Conservation (phyloP, 1,140 invertebrate genomes). For the Drosophila triauraria region DNA sequence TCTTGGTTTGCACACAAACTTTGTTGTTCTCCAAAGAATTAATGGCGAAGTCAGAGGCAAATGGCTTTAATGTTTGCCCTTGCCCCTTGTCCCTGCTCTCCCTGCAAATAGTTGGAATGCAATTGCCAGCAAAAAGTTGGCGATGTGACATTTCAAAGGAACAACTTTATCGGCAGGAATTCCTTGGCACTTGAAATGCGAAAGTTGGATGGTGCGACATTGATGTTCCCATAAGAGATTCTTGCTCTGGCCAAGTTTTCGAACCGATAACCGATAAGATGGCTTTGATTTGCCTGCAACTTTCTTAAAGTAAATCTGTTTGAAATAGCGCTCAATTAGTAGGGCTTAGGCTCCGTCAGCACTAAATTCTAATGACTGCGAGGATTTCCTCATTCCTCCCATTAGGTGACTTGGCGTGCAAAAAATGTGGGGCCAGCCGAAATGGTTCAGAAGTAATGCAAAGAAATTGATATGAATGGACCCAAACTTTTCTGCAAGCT, state of each 20-base stretch:
- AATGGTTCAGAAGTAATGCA: conserved; percentile 60
- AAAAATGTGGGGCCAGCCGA: conserved; percentile 37
- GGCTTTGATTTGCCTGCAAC: conserved; percentile 24
- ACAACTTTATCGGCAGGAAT: conserved; percentile 42
- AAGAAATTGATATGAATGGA: conserved; percentile 77
- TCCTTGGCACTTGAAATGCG: conserved; percentile 19
- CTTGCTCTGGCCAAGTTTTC: conserved; percentile 20
- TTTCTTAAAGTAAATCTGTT: conserved; percentile 26
- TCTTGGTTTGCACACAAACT: conserved; percentile 20
- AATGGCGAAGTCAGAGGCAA: conserved; percentile 23
- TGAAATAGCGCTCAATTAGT: conserved; percentile 40
- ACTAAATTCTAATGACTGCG: conserved; percentile 58
- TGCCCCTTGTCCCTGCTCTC: neutral
- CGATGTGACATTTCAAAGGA: conserved; percentile 38
- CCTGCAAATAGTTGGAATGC: conserved; percentile 44
- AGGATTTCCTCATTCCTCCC: conserved; percentile 12
- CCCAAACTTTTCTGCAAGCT: conserved; percentile 71
- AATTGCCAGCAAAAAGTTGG: conserved; percentile 39
- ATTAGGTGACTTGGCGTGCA: conserved; percentile 64
- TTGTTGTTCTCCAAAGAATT: conserved; percentile 16
- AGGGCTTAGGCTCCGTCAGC: conserved; percentile 47
- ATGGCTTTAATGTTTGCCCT: conserved; percentile 30
- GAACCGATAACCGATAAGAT: conserved; percentile 14
- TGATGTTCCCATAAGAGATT: conserved; percentile 18
- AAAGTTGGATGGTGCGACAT: conserved; percentile 19